These are phyloP conservation scores for Sebastes schlegelii DNA, from an alignment of 2,113 vertebrate genomes.

Conservation along the genomic window DNA sequence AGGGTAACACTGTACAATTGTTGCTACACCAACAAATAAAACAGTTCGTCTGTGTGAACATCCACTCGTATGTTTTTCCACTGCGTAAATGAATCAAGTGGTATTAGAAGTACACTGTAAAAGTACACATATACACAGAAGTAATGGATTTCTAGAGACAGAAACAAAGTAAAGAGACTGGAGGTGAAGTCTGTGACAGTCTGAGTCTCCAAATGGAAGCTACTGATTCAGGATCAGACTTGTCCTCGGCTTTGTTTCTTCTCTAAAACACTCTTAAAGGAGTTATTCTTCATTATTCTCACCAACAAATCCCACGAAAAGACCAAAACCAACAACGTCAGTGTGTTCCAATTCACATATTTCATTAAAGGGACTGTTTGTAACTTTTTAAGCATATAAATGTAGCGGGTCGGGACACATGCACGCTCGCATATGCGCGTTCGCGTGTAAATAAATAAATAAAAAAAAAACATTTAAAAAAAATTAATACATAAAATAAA, in stretches of 20 bases:
- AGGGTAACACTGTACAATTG: conserved; percentile 4
- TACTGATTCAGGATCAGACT: not conserved
- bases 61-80: not conserved
- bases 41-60: not conserved
- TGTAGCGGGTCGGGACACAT: too few species aligned
- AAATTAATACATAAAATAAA: too few species aligned
- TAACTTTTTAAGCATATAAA: too few species aligned
- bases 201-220: not conserved
- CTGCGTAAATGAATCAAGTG: not conserved
- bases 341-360: too few species aligned
- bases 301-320: conserved; percentile 3
- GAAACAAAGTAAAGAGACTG: not conserved
- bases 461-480: too few species aligned
- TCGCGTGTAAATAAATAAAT: too few species aligned
- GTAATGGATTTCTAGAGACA: not conserved
- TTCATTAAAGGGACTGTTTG: too few species aligned
- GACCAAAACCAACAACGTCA: not conserved
- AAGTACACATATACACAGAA: not conserved
- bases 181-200: not conserved
- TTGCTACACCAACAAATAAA: not conserved
- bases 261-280: not conserved
- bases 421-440: too few species aligned
- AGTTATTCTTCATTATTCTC: not conserved
- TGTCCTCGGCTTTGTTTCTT: not conserved
- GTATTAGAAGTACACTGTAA: not conserved